Base-by-base conservation (phyloP, 2,113 vertebrate genomes). In the Scytalopus superciliaris region DNA sequence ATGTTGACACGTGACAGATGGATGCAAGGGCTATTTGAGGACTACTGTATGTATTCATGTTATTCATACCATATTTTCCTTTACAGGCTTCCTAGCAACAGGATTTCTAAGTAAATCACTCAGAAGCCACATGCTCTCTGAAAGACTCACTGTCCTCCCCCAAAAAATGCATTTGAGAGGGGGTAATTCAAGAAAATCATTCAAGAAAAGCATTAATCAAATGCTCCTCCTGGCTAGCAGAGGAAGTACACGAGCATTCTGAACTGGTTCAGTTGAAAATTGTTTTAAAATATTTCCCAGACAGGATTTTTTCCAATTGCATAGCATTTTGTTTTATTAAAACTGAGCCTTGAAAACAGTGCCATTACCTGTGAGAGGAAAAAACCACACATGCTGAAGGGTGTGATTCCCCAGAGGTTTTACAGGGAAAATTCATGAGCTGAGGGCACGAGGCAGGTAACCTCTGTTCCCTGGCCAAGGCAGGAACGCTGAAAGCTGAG, bases 51-150 rank as follows among this genome's bases (percentile, higher is more conserved):
- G 55, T 22, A 63, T 78, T 93, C 63, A 59, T 57, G 83, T 68
- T 86, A 77, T 90, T 90, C 88, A 78, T 31, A 50, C 9, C 53
- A 78, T 17, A n/a, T 50, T 70, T 84, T 72, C 56, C 84, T 87
- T 93, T 81, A 70, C 76, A 92, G 66, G 56, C 95, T 64, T 96
- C 95, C 91, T 94, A 97, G 95, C 89, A 95, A 95, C 93, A 87
- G 80, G 64, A 68, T 87, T 87, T 81, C 64, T 82, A 87, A 87
- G 45, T 76, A 75, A 84, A 92, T 81, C 50, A 33, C 12, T 40
- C 59, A 66, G 88, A 77, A 93, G n/a, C 24, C 16, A 10, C 68
- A 25, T n/a, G 50, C 2, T 92, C n/a, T 75, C 59, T 40, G 33
- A 69, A 28, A 39, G 37, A 88, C 53, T 68, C 47, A 33, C 16